Evolutionary conservation across 2,797 vertebrate genomes (phyloP).

Genomic region (Acanthornis magna): DNA sequence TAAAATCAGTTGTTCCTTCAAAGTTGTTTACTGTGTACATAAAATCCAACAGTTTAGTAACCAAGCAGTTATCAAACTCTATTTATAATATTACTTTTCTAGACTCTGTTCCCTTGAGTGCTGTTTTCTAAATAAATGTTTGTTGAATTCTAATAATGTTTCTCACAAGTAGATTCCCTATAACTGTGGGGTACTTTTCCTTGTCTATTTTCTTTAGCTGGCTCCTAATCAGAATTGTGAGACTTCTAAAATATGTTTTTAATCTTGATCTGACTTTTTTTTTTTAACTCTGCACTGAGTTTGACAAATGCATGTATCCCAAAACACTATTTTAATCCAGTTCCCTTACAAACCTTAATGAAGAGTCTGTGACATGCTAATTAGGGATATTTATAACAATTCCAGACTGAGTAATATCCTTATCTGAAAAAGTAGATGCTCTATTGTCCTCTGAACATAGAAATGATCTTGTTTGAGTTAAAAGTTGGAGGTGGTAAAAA

Average conservation of each 20-base stretch:
- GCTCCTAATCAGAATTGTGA: not conserved
- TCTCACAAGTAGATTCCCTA: not conserved
- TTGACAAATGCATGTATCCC: not conserved
- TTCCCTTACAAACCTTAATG: conserved; percentile 19
- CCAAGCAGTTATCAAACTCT: not conserved
- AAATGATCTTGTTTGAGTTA: not conserved
- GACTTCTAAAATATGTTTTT: not conserved
- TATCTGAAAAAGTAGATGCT: not conserved
- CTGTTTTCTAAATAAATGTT: not conserved
- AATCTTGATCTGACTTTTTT: not conserved
- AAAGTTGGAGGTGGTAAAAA: not conserved
- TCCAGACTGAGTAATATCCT: not conserved
- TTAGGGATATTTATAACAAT: conserved; percentile 37
- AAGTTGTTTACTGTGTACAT: not conserved
- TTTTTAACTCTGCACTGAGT: not conserved
- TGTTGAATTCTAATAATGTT: not conserved
- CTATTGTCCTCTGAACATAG: not conserved
- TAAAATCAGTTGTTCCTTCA: not conserved
- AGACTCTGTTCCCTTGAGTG: not conserved
- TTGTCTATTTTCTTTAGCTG: not conserved
- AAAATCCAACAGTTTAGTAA: not conserved
- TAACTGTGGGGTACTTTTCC: not conserved
- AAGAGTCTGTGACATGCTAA: conserved; percentile 9
- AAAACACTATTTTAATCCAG: not conserved
- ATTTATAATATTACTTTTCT: not conserved